phyloP scores from a whole-genome alignment of 2,888 invertebrate species.

The Polietes domitor region DNA sequence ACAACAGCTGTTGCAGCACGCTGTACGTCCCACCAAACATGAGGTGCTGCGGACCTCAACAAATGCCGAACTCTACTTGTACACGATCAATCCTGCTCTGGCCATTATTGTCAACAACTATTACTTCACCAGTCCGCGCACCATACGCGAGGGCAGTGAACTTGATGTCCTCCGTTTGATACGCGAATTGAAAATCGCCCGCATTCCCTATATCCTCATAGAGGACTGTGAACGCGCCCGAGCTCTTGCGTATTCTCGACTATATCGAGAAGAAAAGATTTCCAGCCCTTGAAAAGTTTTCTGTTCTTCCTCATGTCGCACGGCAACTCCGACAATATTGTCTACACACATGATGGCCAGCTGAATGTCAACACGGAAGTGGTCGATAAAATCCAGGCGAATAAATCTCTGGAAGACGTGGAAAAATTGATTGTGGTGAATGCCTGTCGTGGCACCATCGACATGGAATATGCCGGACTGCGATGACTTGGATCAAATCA shows the following conservation, averaged over 20 bases:
- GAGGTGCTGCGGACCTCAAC: neutral
- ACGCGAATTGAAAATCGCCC: conserved; percentile 9
- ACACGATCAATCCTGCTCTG: conserved; percentile 27
- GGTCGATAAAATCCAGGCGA: neutral
- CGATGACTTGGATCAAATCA: neutral
- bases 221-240: neutral
- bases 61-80: conserved; percentile 21
- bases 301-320: conserved; percentile 30
- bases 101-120: conserved; percentile 37
- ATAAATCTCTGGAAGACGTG: neutral
- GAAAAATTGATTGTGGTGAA: conserved; percentile 1
- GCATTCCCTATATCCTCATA: conserved; percentile 18
- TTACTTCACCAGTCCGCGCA: neutral
- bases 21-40: neutral
- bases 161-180: conserved; percentile 17
- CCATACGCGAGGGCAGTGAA: neutral
- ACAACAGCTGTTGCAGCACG: neutral
- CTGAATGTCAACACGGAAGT: neutral
- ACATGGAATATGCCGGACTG: neutral
- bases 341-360: conserved; percentile 23
- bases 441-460: conserved; percentile 1
- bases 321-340: neutral
- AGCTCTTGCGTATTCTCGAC: neutral
- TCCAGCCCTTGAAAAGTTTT: conserved; percentile 16
- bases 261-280: conserved; percentile 24